phyloP scores from a whole-genome alignment of 53 echinoderm and acorn worm species.

The Apostichopus leukothele region DNA sequence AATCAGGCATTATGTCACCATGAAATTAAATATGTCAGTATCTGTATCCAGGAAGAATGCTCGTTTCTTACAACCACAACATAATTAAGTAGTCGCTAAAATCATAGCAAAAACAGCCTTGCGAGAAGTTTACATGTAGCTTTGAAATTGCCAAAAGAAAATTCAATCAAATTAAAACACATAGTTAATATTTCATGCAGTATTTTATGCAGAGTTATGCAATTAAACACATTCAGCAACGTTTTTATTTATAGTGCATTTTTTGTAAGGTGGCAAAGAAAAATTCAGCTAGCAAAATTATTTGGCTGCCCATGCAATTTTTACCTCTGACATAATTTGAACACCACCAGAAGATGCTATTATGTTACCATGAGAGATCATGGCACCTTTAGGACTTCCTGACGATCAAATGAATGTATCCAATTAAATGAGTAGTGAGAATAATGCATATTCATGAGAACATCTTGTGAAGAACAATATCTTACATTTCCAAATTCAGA shows the following conservation, averaged over 20 bases:
- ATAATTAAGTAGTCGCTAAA: too few relatives aligned
- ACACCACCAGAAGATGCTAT: constrained; percentile 54
- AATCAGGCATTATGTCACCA: too few relatives aligned
- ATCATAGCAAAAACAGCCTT: too few relatives aligned
- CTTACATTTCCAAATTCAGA: too few relatives aligned
- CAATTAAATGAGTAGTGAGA: constrained; percentile 13
- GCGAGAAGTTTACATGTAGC: too few relatives aligned
- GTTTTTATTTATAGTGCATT: background rate
- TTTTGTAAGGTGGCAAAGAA: background rate
- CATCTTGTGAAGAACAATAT: too few relatives aligned
- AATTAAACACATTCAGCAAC: background rate
- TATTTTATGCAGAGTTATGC: background rate
- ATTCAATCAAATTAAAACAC: too few relatives aligned
- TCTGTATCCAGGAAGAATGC: too few relatives aligned
- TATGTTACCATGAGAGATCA: constrained; percentile 75
- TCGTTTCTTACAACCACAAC: too few relatives aligned
- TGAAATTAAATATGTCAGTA: too few relatives aligned
- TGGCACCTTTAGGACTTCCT: constrained; percentile 87
- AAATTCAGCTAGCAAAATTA: too few relatives aligned
- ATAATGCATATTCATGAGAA: background rate
- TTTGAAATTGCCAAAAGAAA: too few relatives aligned
- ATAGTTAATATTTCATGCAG: background rate
- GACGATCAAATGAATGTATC: constrained; percentile 17
- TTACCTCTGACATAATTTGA: constrained; percentile 53
- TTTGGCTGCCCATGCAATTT: background rate